Base-by-base conservation (phyloP, 2,113 vertebrate genomes). In the Eonycteris spelaea region DNA sequence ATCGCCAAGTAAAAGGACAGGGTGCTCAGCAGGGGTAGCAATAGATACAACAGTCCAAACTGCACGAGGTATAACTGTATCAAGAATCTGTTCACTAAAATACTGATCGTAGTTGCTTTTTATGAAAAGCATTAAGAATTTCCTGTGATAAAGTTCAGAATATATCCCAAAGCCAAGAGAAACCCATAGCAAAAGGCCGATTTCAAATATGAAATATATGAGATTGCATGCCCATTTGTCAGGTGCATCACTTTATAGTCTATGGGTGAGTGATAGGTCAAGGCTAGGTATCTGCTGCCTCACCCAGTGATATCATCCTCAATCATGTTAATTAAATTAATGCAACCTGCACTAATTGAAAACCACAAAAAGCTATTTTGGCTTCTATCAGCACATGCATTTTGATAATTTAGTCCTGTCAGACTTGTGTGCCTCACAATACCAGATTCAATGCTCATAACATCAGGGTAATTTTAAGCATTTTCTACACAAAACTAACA, bases 271-370 rank as follows among this genome's bases (percentile, higher is more conserved):
- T 87, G 95, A 96, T 86, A 96, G 94, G 75, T 86, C 68, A 83
- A 55, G 79, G 57, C 77, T 94, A 1, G 0, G 35, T 93, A 86
- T 98, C 96, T 97, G 84, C 96, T 96, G 84, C 90, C 82, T 97
- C 91, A 3, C 93, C 78, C 57, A 57, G 70, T 30, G 78, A 95
- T 93, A 92, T 3, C 96, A 97, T 97, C 98, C 98, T 98, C 97
- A 97, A 97, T 98, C 97, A 97, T 10, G 90, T 97, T 98, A 98
- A 98, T 98, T 98, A 98, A 98, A 98, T 98, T 98, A 98, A 98
- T 98, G 98, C 96, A 96, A 86, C 83, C 97, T 61, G 6, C n/a
- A 73, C 78, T 98, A 98, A 98, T 95, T 95, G 97, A 98, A 98
- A 98, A 97, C 95, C 83, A 86, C 97, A 98, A 97, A 98, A 98